Evolutionary conservation across 23 tunicate species (phyloP).

Genomic region (Trididemnum miniatum): DNA sequence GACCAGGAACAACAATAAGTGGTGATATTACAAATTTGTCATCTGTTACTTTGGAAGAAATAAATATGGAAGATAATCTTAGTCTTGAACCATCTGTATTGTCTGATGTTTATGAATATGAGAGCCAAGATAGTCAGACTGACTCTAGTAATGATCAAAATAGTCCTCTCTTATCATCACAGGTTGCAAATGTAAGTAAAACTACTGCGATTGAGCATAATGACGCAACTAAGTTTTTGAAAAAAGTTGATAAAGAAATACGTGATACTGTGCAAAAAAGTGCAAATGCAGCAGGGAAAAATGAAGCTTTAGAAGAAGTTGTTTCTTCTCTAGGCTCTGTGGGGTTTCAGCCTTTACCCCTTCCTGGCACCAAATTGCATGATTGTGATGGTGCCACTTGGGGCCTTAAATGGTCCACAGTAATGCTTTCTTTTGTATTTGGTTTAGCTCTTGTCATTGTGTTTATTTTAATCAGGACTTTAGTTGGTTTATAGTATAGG

Average conservation of each 20-base stretch:
- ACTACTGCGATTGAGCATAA: constrained; percentile 33
- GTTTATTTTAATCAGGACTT: background rate
- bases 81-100: background rate
- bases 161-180: background rate
- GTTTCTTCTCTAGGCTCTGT: constrained; percentile 72
- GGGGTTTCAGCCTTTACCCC: constrained; percentile 59
- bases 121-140: background rate
- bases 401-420: constrained; percentile 76
- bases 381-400: constrained; percentile 81
- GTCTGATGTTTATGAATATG: background rate
- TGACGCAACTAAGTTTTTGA: constrained; percentile 61
- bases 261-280: constrained; percentile 69
- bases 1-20: constrained; percentile 20
- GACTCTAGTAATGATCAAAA: background rate
- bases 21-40: background rate
- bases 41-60: background rate
- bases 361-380: constrained; percentile 25
- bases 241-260: constrained; percentile 84
- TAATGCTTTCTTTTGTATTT: constrained; percentile 58
- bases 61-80: background rate
- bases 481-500: background rate
- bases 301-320: constrained; percentile 76
- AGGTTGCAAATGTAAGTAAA: background rate
- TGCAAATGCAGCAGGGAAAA: constrained; percentile 39
- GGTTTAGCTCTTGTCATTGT: constrained; percentile 36